Evolutionary conservation across 1,140 invertebrate species (phyloP).

Genomic region (Atta cephalotes): DNA sequence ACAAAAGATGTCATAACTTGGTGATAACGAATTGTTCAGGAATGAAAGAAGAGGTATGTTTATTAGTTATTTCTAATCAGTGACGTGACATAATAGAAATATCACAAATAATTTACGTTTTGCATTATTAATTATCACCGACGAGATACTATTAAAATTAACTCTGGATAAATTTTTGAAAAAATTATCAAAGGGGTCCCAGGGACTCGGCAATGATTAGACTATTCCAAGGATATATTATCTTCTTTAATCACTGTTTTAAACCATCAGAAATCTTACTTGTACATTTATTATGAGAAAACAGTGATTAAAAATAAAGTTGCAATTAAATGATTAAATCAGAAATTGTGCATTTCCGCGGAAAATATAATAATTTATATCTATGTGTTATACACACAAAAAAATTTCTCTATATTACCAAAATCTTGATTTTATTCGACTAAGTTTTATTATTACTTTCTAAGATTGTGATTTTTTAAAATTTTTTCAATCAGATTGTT

Average conservation of each 20-base stretch:
- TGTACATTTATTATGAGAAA: no score
- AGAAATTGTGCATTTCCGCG: no score
- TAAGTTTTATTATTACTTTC: conserved; percentile 56
- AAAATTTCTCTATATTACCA: neutral
- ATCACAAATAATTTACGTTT: neutral
- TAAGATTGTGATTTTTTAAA: conserved; percentile 59
- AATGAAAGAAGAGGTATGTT: conserved; percentile 94
- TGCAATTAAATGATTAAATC: no score
- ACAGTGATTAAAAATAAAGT: no score
- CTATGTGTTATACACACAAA: neutral
- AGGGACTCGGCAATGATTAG: no score
- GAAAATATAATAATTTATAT: neutral
- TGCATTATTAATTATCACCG: neutral
- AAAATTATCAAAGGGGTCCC: no score
- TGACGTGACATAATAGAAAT: conserved; percentile 10
- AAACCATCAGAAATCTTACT: no score
- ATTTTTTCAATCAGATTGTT: conserved; percentile 60
- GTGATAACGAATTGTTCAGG: conserved; percentile 98
- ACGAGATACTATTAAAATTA: no score
- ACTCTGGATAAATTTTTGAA: no score
- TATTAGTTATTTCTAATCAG: neutral
- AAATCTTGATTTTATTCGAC: conserved; percentile 7
- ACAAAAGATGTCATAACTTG: conserved; percentile 96
- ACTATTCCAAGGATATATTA: no score
- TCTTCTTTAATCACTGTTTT: no score